Percentiles rank a stretch among this genome's conserved stretches.
These are phyloP conservation scores for Coptotermes formosanus DNA, from an alignment of 1,140 invertebrate genomes.

Conservation along the genomic window DNA sequence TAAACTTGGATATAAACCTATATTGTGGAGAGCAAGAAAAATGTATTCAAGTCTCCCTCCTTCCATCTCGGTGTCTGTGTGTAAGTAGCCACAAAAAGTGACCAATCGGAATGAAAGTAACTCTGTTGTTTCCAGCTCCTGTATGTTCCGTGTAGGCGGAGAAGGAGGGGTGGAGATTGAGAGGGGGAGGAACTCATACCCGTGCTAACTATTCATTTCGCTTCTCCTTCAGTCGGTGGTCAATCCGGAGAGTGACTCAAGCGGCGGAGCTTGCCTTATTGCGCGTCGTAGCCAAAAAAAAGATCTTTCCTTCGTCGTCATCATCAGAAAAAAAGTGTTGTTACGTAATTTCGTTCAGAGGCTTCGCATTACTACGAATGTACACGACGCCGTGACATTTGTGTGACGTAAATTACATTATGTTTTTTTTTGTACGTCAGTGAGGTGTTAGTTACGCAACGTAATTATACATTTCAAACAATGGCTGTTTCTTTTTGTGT, in stretches of 20 bases:
- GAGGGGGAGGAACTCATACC: neutral
- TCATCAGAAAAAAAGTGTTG: neutral
- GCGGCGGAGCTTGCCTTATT: neutral
- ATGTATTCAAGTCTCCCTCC: neutral
- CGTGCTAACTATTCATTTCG: constrained; percentile 6
- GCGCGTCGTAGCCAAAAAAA: neutral
- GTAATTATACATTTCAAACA: neutral
- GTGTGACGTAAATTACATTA: neutral
- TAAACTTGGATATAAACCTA: neutral
- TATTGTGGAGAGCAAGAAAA: neutral
- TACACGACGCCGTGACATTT: neutral
- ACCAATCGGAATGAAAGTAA: neutral
- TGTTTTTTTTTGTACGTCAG: neutral
- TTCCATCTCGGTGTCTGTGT: neutral
- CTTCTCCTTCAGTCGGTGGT: neutral
- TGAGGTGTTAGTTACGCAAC: neutral
- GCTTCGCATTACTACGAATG: neutral
- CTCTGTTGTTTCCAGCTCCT: neutral
- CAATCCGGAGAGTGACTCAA: neutral
- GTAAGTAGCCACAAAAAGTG: neutral
- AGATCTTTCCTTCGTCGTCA: neutral
- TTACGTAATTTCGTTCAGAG: neutral
- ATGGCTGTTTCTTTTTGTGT: neutral
- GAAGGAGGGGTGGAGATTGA: neutral
- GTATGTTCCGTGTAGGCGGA: neutral